Evolutionary conservation across 2,888 invertebrate genomes (phyloP), one percentile per base, ranked within the genome.

Genomic region (Hybos culiciformis): DNA sequence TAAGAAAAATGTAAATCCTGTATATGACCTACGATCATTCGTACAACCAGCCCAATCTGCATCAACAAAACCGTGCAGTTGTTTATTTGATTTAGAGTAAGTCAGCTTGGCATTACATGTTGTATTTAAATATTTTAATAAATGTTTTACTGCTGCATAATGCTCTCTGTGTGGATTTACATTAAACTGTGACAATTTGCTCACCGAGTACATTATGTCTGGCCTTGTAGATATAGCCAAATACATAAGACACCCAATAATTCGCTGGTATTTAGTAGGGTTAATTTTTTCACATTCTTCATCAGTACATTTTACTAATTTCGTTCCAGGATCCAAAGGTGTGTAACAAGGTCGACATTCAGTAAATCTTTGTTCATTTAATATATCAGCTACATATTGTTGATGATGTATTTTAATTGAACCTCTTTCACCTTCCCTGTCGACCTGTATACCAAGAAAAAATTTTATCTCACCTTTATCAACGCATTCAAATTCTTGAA

Each of bases 221-320:
- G 43, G 45, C 11, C 45, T 32, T n/a, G 41, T 47, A 2, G 24
- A 47, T 7, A 39, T 36, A 12, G 38, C 32, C 11, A 43, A 14
- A 31, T 46, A 45, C 14, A 41, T 34, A 15, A 43, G 37, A 8
- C 43, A 39, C 24, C 44, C 45, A 41, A 46, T 39, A 5, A 47
- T 21, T 31, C 42, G 43, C 21, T 46, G 46, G 20, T 47, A 46
- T 6, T 26, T 12, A 26, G 26, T 26, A 12, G 26, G 26, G 26
- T 26, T 26, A 12, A 12, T n/a, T 23, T 11, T 37, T 17, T 20
- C n/a, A 32, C 42, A 42, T 5, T 42, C 7, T 37, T 11, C 4
- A 21, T 24, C 23, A 11, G 38, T 19, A 20, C 32, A 32, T 26
- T 20, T 45, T 18, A 5, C 34, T 1, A 45, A 21, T 21, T 26